Percentiles rank a stretch among this genome's conserved stretches.
These are phyloP conservation scores for Ptychochromis oligacanthus DNA, from an alignment of 2,113 vertebrate species.

Conservation along the genomic window DNA sequence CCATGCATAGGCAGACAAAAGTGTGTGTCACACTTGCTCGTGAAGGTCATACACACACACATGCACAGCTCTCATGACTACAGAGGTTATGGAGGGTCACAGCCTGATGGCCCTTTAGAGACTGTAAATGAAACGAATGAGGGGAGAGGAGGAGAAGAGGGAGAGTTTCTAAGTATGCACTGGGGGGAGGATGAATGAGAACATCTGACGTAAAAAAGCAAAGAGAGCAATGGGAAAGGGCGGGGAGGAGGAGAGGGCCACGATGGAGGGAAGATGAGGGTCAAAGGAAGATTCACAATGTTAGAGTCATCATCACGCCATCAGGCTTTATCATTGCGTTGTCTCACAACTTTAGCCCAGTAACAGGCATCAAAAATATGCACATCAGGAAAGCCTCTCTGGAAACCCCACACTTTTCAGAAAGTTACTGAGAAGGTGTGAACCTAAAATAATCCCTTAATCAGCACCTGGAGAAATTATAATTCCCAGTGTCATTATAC, in stretches of 20 bases:
- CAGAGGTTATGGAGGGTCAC: slow-evolving; percentile 38
- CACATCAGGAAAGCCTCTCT: neutral
- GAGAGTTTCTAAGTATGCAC: neutral
- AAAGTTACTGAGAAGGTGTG: neutral
- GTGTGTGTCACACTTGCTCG: neutral
- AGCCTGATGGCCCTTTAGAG: slow-evolving; percentile 35
- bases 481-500: too few species aligned
- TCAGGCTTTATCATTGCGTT: neutral
- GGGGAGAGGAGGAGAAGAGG: neutral
- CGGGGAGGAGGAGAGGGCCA: neutral
- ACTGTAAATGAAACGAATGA: slow-evolving; percentile 49
- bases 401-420: neutral
- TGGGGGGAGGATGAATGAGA: slow-evolving; percentile 11
- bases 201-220: neutral
- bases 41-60: neutral
- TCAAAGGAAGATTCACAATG: neutral
- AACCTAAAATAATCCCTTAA: neutral
- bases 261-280: neutral
- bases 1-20: neutral
- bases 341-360: too few species aligned
- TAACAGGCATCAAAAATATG: neutral
- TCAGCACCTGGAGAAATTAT: neutral
- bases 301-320: neutral
- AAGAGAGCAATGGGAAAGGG: neutral
- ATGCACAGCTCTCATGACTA: neutral